Percentiles rank a stretch among this genome's conserved stretches.
These are phyloP conservation scores for Clarias batrachus DNA, from an alignment of 2,113 vertebrate species.

Conservation along the genomic window DNA sequence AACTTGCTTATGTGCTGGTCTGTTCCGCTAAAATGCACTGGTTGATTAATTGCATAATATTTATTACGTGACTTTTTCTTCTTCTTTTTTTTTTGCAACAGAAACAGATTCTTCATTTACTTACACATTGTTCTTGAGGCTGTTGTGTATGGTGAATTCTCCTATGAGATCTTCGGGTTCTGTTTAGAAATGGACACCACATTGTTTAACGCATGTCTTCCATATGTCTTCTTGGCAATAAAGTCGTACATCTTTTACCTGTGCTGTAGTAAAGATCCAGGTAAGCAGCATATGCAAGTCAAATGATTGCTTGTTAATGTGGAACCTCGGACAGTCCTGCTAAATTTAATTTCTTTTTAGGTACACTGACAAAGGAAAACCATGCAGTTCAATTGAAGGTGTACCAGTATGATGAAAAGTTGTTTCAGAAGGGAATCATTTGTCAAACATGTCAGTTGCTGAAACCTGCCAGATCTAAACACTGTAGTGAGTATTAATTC, in stretches of 20 bases:
- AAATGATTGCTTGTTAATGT: neutral
- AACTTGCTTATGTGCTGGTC: neutral
- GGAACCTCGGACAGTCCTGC: neutral
- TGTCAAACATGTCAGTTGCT: constrained; percentile 81
- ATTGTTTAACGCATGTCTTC: constrained; percentile 74
- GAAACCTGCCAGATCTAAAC: constrained; percentile 94
- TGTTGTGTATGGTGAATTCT: constrained; percentile 83
- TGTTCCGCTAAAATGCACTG: neutral
- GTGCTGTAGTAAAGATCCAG: constrained; percentile 82
- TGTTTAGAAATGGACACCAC: constrained; percentile 84
- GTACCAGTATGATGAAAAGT: constrained; percentile 80
- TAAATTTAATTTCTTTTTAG: constrained; percentile 62
- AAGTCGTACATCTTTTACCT: constrained; percentile 80
- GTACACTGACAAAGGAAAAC: constrained; percentile 80
- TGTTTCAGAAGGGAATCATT: constrained; percentile 75
- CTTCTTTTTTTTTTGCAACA: constrained; percentile 58
- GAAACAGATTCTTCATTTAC: constrained; percentile 80
- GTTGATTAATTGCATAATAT: neutral
- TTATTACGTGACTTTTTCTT: neutral
- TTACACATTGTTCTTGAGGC: constrained; percentile 82
- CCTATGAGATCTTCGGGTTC: constrained; percentile 83
- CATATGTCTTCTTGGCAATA: constrained; percentile 79
- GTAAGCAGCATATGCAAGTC: constrained; percentile 63
- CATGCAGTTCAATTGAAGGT: constrained; percentile 67
- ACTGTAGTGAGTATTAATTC: constrained; percentile 78